Base-by-base conservation (phyloP, 2,797 vertebrate genomes). In the Hozukius guyotensis region DNA sequence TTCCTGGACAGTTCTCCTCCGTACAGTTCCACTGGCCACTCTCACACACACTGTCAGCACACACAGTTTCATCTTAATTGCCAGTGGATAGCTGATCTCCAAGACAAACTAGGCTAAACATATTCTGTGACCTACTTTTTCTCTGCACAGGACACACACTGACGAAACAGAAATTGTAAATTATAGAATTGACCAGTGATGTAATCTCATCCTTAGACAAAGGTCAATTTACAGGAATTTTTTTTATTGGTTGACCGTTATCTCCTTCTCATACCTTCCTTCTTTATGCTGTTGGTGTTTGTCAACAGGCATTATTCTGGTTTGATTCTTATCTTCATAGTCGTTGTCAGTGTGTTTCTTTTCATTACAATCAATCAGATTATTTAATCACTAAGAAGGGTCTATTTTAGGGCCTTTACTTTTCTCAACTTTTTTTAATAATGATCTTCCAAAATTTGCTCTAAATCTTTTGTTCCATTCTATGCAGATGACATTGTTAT, bases 1-100 rank as follows among this genome's bases (percentile, higher is more conserved):
- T 94, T 78, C 91, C 96, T 49, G 95, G 94, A 81, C 97, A 97
- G 59, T 96, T 89, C n/a, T 94, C 86, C 65, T 96, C 91, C 0
- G 42, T 29, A 25, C 97, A 98, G 4, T 0, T 83, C 97, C 97
- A 97, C 74, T 95, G 92, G 16, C 97, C 96, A 46, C 92, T 88
- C 34, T 89, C 78, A 88, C 97, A 98, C n/a, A 81, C 63, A 53
- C 93, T 94, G 87, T 64, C 10, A 65, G 8, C 2, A 60, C 32
- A 72, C n/a, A 71, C 24, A 52, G 13, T 14, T 42, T 24, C 29
- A 61, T n/a, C 27, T 60, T 20, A 31, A 31, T 31, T 6, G 6
- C 20, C 6, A n/a, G 29, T 16, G 42, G 16, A 46, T 42, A 14
- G 6, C 38, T 42, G 38, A 42, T 52, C 20, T 36, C 20, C 32